Evolutionary conservation across 2,113 vertebrate genomes (phyloP).

Genomic region (Chauna torquata): DNA sequence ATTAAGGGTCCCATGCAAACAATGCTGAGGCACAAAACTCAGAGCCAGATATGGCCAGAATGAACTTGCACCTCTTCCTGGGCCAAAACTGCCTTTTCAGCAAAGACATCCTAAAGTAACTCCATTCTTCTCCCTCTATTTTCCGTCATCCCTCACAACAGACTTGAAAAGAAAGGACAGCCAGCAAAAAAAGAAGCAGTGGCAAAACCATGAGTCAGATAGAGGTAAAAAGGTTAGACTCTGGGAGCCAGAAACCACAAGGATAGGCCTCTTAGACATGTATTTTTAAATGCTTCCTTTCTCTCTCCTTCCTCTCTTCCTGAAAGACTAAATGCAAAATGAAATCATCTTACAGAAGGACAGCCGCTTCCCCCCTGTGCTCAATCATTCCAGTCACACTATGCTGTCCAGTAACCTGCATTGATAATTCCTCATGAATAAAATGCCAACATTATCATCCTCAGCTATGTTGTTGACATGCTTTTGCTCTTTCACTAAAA

Average conservation of each 20-base stretch:
- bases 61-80: not conserved
- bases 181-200: not conserved
- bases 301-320: not conserved
- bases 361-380: constrained; percentile 33
- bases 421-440: constrained; percentile 83
- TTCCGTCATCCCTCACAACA: not conserved
- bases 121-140: not conserved
- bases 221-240: constrained; percentile 15
- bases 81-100: not conserved
- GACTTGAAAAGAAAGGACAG: not conserved
- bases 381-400: constrained; percentile 80
- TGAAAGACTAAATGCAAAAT: constrained; percentile 70
- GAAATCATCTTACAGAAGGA: constrained; percentile 66
- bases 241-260: not conserved
- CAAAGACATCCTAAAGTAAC: not conserved
- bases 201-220: not conserved
- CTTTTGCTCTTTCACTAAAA: constrained; percentile 81
- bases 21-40: not conserved
- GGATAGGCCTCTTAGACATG: not conserved
- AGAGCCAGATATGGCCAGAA: not conserved
- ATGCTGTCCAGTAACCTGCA: constrained; percentile 78
- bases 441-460: constrained; percentile 78
- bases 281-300: constrained; percentile 3
- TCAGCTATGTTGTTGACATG: constrained; percentile 81
- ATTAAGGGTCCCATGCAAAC: not conserved